These are phyloP conservation scores for Dione vanillae DNA, from an alignment of 2,888 invertebrate genomes.

Conservation along the genomic window DNA sequence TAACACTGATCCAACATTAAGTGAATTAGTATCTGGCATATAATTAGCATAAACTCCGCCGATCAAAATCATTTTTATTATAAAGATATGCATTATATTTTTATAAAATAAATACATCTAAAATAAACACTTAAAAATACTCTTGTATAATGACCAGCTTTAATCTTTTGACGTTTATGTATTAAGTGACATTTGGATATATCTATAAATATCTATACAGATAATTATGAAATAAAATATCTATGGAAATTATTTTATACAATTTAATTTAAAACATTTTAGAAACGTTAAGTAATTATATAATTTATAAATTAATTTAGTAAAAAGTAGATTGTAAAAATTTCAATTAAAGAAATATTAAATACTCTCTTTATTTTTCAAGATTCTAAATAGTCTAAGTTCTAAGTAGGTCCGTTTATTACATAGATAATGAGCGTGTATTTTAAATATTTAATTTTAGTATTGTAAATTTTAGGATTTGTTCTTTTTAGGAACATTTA, in stretches of 20 bases:
- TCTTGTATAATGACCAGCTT: background rate
- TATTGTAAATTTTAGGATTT: too few species aligned
- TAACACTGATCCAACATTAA: conserved; percentile 71
- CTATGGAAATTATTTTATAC: background rate
- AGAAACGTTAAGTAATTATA: background rate
- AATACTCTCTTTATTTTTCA: too few species aligned
- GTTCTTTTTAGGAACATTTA: too few species aligned
- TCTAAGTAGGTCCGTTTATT: too few species aligned
- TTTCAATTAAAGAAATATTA: too few species aligned
- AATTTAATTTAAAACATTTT: background rate
- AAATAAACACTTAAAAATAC: conserved; percentile 61
- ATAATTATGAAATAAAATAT: background rate
- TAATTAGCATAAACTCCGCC: conserved; percentile 43
- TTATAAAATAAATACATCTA: conserved; percentile 53
- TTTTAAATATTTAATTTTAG: too few species aligned
- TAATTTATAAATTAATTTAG: background rate
- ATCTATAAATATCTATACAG: background rate
- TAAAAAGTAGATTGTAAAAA: background rate
- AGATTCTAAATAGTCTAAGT: too few species aligned
- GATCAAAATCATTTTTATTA: conserved; percentile 35
- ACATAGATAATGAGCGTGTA: too few species aligned
- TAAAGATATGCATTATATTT: conserved; percentile 31
- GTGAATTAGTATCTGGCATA: conserved; percentile 42
- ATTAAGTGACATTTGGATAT: background rate
- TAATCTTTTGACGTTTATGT: conserved; percentile 4